Conservation (phyloP, 1,140 invertebrate species). For the Ceratosolen solmsi region DNA sequence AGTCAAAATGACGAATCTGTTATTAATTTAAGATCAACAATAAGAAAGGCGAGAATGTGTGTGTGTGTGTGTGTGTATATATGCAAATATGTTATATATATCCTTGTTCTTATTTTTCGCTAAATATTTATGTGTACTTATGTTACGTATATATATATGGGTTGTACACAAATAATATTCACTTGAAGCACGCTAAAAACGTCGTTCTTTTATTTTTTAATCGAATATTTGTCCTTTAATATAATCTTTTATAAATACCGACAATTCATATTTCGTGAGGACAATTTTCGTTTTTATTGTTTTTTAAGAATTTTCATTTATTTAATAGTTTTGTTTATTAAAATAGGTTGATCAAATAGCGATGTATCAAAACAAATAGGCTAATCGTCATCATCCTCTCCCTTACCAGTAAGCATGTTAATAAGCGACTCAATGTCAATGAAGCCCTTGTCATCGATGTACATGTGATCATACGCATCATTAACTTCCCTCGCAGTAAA, state of each 20-base stretch:
- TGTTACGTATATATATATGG: background rate
- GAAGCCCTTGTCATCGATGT: constrained; percentile 92
- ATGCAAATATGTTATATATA: too few species aligned
- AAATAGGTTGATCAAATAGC: background rate
- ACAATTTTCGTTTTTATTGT: background rate
- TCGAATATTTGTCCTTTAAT: background rate
- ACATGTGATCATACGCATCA: constrained; percentile 96
- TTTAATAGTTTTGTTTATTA: background rate
- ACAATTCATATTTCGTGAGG: background rate
- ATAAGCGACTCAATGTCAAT: constrained; percentile 94
- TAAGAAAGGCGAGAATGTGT: too few species aligned
- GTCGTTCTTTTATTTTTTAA: background rate
- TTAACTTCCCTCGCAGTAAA: constrained; percentile 94
- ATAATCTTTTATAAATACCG: background rate
- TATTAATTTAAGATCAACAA: too few species aligned
- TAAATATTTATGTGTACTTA: too few species aligned
- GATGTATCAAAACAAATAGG: background rate
- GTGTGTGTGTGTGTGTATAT: too few species aligned
- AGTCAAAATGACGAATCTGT: too few species aligned
- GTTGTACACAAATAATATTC: background rate
- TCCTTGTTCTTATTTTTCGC: too few species aligned
- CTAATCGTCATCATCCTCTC: constrained; percentile 82
- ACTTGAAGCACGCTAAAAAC: background rate
- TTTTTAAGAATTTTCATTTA: background rate
- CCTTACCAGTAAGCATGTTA: constrained; percentile 87